Evolutionary conservation across 2,797 vertebrate species (phyloP).

Genomic region (Hemibagrus guttatus): DNA sequence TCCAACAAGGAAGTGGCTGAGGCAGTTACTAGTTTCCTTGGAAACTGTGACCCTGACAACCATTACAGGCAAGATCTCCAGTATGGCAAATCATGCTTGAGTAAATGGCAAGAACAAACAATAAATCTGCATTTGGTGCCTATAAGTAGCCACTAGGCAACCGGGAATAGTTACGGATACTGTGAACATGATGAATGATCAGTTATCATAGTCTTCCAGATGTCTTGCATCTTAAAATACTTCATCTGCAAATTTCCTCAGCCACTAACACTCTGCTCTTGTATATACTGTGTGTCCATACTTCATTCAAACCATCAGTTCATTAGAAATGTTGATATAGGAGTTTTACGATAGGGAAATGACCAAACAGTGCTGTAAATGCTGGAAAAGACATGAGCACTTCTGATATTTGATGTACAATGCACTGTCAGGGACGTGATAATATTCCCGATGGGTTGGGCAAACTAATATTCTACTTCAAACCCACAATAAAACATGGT

Average conservation of each 20-base stretch:
- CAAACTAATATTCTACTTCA: neutral
- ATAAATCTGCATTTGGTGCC: neutral
- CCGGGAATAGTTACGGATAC: neutral
- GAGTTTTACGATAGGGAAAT: neutral
- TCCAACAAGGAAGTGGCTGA: slow-evolving; percentile 95
- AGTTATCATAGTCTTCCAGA: neutral
- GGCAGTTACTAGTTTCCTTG: slow-evolving; percentile 88
- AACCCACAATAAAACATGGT: neutral
- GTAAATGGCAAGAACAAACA: slow-evolving; percentile 20
- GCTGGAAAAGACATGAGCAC: neutral
- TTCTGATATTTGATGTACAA: neutral
- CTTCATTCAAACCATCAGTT: neutral
- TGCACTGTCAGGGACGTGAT: neutral
- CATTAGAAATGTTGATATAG: neutral
- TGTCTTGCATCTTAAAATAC: neutral
- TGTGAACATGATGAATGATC: neutral
- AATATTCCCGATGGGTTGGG: neutral
- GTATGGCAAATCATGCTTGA: slow-evolving; percentile 13
- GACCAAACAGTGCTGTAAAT: neutral
- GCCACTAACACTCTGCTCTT: neutral
- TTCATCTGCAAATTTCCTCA: neutral
- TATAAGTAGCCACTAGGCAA: neutral
- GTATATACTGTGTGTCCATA: neutral
- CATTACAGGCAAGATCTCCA: slow-evolving; percentile 84
- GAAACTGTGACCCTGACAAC: slow-evolving; percentile 95